Base-by-base conservation (phyloP, 2,888 invertebrate species). In the Oasisia sp. region DNA sequence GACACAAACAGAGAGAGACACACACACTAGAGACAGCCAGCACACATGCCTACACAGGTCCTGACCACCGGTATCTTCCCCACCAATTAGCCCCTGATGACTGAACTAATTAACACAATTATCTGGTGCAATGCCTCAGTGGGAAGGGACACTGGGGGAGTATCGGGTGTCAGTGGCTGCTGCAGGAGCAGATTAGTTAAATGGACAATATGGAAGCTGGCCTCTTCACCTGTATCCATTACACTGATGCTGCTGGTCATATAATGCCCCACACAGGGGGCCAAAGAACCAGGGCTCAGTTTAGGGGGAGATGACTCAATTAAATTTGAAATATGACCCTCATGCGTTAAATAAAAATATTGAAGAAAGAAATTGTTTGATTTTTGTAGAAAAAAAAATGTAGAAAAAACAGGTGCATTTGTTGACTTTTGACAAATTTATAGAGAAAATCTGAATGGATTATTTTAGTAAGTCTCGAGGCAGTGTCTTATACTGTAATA, bases 91-190 rank as follows among this genome's bases (percentile, higher is more conserved):
- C 74, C n/a, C 27, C 74, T 74, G 74, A 74, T 74, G n/a, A 74
- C 74, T 74, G 74, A 74, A 74, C 74, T 74, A 74, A 74, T 74
- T 74, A 74, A 74, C 74, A 74, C 74, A 74, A 74, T 74, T 74
- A 74, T 74, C 74, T 74, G 27, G 27, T 74, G 74, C 74, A 74
- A 74, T 74, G 74, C 74, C 74, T 74, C 74, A 74, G 74, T 74
- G 74, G 27, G 74, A 74, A 27, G 14, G 74, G 74, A n/a, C 74
- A 74, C 74, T 27, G 74, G 27, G 74, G 74, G 74, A 74, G 74
- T 74, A 74, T 74, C 74, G 27, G 74, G 27, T 74, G 74, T 74
- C 74, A 2, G 0, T n/a, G 19, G 74, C 27, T 5, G 27, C 74
- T n/a, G n/a, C 19, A 74, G 14, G 74, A 74, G 74, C 5, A 74